Evolutionary conservation across 2,797 vertebrate species (phyloP), one percentile per base, ranked within the genome.

Genomic region (Phoebastria nigripes): DNA sequence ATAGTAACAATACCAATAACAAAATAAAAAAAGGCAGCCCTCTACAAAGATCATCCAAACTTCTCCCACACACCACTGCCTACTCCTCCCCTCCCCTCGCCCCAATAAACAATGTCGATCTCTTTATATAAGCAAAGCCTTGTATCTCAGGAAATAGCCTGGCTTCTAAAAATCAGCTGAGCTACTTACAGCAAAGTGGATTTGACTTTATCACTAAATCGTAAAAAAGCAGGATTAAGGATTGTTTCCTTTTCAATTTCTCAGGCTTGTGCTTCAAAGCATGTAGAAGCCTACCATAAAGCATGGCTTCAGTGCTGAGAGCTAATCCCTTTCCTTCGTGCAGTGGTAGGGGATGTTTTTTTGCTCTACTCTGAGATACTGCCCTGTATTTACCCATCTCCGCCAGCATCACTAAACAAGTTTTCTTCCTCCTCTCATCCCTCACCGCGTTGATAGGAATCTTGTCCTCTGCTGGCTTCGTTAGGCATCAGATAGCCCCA

Each of bases 151-250:
- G 87, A 94, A 96, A 78, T 70, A 94, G 67, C 78, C 70, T 82
- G 62, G 63, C 69, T 95, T 87, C 80, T 55, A 62, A 87, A 95
- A 95, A 93, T 87, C 92, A 90, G 66, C 86, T 87, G 80, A 94
- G 89, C 94, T 97, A 91, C 96, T 97, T 96, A 94, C 55, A 84
- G 85, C 39, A 90, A 96, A 97, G 94, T 97, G 93, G 96, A 95
- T 97, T 97, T 93, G 70, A 82, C 78, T 94, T 95, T 97, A 97
- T 97, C 96, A 58, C 71, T 90, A 92, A 97, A 95, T 96, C 70
- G 0, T 89, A 89, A 93, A 95, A 96, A 96, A 94, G 79, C 39
- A 70, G 92, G 96, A 96, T 97, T 97, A 96, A 79, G 82, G 77
- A 91, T 87, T 95, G 93, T 96, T 96, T 94, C 82, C 85, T 94